Evolutionary conservation across 2,113 vertebrate species (phyloP).

Genomic region (Boulengeromyrus knoepffleri): DNA sequence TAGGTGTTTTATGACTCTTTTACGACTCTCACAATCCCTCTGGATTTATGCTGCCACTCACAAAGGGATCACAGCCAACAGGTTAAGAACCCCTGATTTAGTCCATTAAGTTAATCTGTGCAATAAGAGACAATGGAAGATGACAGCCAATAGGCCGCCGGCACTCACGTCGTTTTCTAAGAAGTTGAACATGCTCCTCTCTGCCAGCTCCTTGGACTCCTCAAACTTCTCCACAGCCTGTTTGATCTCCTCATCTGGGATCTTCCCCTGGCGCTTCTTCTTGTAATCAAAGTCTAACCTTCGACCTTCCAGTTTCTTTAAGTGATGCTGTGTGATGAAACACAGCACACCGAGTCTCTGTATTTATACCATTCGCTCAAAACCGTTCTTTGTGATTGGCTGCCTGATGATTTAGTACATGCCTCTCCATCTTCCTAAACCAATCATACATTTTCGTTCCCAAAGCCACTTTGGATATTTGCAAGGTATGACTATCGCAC

Average conservation of each 20-base stretch:
- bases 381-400: background rate
- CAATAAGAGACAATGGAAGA: background rate
- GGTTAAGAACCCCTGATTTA: background rate
- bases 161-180: constrained; percentile 88
- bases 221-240: constrained; percentile 93
- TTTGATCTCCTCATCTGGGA: constrained; percentile 81
- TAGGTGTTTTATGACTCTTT: background rate
- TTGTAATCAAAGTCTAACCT: constrained; percentile 94
- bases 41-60: background rate
- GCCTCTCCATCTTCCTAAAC: background rate
- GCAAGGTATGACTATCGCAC: background rate
- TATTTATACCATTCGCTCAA: background rate
- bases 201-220: constrained; percentile 88
- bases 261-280: constrained; percentile 84
- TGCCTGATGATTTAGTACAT: background rate
- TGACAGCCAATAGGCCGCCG: background rate
- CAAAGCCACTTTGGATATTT: background rate
- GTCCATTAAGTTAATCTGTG: background rate
- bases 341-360: background rate
- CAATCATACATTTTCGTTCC: background rate
- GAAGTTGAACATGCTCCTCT: constrained; percentile 95
- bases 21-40: background rate
- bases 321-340: constrained; percentile 66
- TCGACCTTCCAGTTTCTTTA: constrained; percentile 90
- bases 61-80: background rate